Evolutionary conservation across 2,113 vertebrate genomes (phyloP), one percentile per base, ranked within the genome.

Genomic region (Grammomys surdaster): DNA sequence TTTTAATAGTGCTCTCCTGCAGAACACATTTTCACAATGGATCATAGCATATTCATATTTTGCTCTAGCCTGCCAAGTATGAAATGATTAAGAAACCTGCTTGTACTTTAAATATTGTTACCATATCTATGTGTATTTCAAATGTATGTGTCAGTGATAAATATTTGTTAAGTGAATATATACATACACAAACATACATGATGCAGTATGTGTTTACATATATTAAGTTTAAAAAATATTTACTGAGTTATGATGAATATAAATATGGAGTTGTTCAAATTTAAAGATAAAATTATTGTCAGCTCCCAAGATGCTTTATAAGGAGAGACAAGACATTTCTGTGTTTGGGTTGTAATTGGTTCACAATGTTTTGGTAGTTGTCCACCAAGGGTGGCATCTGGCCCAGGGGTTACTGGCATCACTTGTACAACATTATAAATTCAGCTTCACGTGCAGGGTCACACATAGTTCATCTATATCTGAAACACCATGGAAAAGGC

Each of bases 11-110:
- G 28, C 76, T 81, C 3, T 96, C 96, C 93, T 95, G 85, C 80
- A 69, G 28, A 97, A 36, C 84, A 93, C 97, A 96, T 90, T 93
- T 97, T 88, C 89, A 92, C 82, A 95, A 46, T 14, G 17, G 16
- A 97, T 97, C 46, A 94, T 96, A 92, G 54, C 93, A 91, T 97
- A 96, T 97, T 97, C 73, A 96, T 88, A 54, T 11, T 43, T 94
- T 36, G 72, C 73, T 96, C 95, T 94, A 63, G 73, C 93, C 70
- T 95, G 81, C 24, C 76, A 97, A 82, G 81, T 93, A 12, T 77
- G 46, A 87, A 73, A 90, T 72, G 94, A 78, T 96, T 89, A 92
- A 85, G 88, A 60, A 11, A 70, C 60, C 96, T 75, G 58, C 91
- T 97, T 95, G 48, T 51, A 67, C 56, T 95, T 97, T 43, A 97